phyloP scores from a whole-genome alignment of 2,797 vertebrate species.

The Apogon talboti region DNA sequence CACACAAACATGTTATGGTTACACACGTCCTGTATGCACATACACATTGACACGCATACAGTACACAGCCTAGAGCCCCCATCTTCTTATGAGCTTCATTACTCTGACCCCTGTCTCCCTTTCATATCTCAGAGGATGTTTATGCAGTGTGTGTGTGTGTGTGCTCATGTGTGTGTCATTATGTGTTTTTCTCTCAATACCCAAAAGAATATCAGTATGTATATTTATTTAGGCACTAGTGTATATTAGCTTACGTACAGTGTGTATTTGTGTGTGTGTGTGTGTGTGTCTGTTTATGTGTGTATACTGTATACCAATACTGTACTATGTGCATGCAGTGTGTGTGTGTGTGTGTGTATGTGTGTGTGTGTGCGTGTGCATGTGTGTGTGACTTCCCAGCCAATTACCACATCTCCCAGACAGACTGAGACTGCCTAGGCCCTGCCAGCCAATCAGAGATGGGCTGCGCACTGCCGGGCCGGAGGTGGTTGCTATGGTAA shows the following conservation, averaged over 20 bases:
- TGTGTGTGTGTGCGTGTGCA: constrained; percentile 28
- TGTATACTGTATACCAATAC: constrained; percentile 42
- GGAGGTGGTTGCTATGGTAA: constrained; percentile 88
- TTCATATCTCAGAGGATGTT: constrained; percentile 74
- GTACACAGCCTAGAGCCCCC: constrained; percentile 63
- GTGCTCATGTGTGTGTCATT: constrained; percentile 34
- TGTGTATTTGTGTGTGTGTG: constrained; percentile 50
- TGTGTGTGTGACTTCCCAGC: constrained; percentile 80
- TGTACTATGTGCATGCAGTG: constrained; percentile 49
- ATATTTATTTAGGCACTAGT: constrained; percentile 59
- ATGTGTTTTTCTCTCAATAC: constrained; percentile 48
- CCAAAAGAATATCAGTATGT: constrained; percentile 50
- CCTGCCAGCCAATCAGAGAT: constrained; percentile 84
- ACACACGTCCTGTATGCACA: constrained; percentile 18
- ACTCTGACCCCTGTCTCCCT: constrained; percentile 76
- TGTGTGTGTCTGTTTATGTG: constrained; percentile 38
- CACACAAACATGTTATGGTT: constrained; percentile 12
- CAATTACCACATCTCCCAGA: constrained; percentile 88
- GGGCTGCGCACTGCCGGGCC: constrained; percentile 80
- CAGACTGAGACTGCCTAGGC: constrained; percentile 84
- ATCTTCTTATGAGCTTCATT: constrained; percentile 76
- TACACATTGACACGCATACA: constrained; percentile 20
- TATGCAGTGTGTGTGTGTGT: constrained; percentile 34
- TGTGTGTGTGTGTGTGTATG: constrained; percentile 47
- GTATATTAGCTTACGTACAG: background rate